Percentiles rank a stretch among this genome's conserved stretches.
Evolutionary conservation across 1,140 invertebrate genomes (phyloP).

Genomic region (Wiebesia pumilae): DNA sequence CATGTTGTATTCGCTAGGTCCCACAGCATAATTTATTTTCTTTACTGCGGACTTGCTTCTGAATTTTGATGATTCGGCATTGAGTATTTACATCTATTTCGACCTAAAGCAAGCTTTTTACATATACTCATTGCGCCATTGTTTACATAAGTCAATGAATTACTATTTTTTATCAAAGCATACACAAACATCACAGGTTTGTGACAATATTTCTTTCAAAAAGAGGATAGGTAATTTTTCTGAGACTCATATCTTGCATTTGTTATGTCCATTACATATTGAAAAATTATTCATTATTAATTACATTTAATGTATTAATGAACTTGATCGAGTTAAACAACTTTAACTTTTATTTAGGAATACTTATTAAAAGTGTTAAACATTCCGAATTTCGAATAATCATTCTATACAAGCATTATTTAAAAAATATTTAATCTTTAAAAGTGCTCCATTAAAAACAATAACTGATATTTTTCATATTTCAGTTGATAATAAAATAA

Average conservation of each 20-base stretch:
- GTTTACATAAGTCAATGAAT: background rate
- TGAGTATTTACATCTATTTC: background rate
- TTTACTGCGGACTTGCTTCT: background rate
- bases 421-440: no score
- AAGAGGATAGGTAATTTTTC: background rate
- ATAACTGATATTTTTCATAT: no score
- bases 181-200: background rate
- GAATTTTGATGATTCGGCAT: background rate
- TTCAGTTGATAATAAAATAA: no score
- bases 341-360: no score
- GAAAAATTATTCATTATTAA: no score
- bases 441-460: background rate
- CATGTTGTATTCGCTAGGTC: constrained; percentile 48
- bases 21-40: constrained; percentile 2
- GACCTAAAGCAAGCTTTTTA: background rate
- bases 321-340: no score
- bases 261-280: no score
- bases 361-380: no score
- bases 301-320: no score
- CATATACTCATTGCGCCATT: background rate
- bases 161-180: background rate
- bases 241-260: no score
- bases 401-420: no score
- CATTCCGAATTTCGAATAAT: no score
- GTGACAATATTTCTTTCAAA: background rate